Evolutionary conservation across 2,888 invertebrate genomes (phyloP), one percentile per base, ranked within the genome.

Genomic region (Drosophila parthenogenetica): DNA sequence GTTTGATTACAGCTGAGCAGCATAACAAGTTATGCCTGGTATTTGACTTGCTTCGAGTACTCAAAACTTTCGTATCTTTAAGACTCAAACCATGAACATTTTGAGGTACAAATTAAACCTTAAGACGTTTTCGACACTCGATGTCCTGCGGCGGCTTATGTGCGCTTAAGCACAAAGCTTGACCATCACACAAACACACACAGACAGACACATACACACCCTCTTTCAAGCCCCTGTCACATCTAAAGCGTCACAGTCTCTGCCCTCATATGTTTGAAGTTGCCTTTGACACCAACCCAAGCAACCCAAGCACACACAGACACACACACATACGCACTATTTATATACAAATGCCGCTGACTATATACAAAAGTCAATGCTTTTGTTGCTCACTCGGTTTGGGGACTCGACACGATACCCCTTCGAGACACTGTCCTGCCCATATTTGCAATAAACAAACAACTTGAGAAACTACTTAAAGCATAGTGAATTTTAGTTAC

Each of bases 81-180:
- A 84, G 73, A 74, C 71, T 50, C 42, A 25, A 59, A 17, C 32
- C 16, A 17, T 11, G 45, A 53, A 46, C 50, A 61, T 71, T 76
- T 72, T 49, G 77, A 73, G 74, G 69, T 63, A 70, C 77, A 74
- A 79, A 87, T 87, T 83, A 70, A 87, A 77, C 80, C 74, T 45
- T 68, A 81, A 85, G 76, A 71, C 73, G 69, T 57, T 57, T 69
- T 55, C 46, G 49, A 80, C 76, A 80, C 69, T 80, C 80, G 67
- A 73, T 83, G 79, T 76, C 84, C 87, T 79, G 73, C 79, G 86
- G 87, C 79, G 79, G 80, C 87, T 86, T 86, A 86, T 81, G 79
- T 86, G 87, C 87, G 88, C 82, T 89, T 89, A 81, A 81, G 88
- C 69, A 60, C 70, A 87, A 86, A 87, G 87, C 85, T 89, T 86